Percentiles rank a stretch among this genome's conserved stretches.
Conservation (phyloP, 2,888 invertebrate genomes). For the Tipula helvola region DNA sequence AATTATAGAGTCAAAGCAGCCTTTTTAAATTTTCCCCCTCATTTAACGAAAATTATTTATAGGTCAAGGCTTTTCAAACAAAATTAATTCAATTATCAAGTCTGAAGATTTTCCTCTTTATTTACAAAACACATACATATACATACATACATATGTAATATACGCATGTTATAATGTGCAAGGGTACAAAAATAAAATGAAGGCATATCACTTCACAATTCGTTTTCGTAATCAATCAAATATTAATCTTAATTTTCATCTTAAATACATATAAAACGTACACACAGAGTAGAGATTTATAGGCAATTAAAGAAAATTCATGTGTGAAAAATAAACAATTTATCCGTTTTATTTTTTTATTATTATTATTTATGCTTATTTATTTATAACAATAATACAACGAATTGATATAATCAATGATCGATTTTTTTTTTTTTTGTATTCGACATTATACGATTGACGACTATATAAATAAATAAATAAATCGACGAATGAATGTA, state of each 20-base stretch:
- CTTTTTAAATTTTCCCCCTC: too few relatives aligned
- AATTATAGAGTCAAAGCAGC: too few relatives aligned
- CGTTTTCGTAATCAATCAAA: background rate
- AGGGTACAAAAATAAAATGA: background rate
- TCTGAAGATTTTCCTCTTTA: background rate
- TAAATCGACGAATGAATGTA: background rate
- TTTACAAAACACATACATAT: background rate
- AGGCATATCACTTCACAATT: background rate
- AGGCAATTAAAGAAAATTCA: constrained; percentile 4
- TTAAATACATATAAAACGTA: background rate
- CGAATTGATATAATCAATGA: background rate
- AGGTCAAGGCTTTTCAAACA: background rate
- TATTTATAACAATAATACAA: background rate
- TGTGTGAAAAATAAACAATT: constrained; percentile 4
- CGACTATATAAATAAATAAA: background rate
- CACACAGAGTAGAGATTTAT: background rate
- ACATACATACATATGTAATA: too few relatives aligned
- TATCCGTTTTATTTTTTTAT: background rate
- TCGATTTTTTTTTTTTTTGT: background rate
- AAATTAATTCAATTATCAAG: background rate
- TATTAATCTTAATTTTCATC: background rate
- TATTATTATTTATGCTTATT: background rate
- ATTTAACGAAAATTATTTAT: background rate
- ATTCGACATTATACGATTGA: background rate
- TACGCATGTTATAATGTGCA: background rate